These are phyloP conservation scores for Penaeus vannamei DNA, from an alignment of 1,140 invertebrate genomes.

Conservation along the genomic window DNA sequence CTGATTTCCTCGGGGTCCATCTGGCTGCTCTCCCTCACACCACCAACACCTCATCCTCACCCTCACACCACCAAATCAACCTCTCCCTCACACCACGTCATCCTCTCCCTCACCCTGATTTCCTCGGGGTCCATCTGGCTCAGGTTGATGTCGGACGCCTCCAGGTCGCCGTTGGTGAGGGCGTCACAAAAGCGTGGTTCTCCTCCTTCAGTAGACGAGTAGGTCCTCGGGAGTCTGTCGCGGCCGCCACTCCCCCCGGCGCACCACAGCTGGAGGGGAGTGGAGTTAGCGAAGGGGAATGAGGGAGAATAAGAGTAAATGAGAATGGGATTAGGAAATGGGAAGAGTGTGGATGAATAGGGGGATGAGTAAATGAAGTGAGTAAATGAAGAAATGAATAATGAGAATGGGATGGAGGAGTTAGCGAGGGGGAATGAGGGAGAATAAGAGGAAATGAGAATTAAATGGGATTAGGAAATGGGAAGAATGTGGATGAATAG, in stretches of 20 bases:
- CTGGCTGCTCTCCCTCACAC: slow-evolving; percentile 24
- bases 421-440: no score
- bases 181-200: slow-evolving; percentile 55
- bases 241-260: slow-evolving; percentile 35
- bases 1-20: slow-evolving; percentile 59
- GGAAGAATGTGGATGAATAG: no score
- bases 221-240: slow-evolving; percentile 44
- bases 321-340: no score
- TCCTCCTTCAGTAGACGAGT: slow-evolving; percentile 49
- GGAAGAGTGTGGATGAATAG: no score
- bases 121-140: slow-evolving; percentile 61
- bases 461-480: no score
- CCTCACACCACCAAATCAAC: no score
- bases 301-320: not conserved
- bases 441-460: no score
- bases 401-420: no score
- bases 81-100: no score
- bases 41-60: no score
- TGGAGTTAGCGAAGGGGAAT: not conserved
- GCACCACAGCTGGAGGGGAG: slow-evolving; percentile 43
- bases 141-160: slow-evolving; percentile 57
- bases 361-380: no score
- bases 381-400: no score
- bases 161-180: slow-evolving; percentile 58
- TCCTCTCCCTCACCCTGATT: slow-evolving; percentile 28